These are phyloP conservation scores for Nysson spinosus DNA, from an alignment of 2,888 invertebrate genomes.

Conservation along the genomic window DNA sequence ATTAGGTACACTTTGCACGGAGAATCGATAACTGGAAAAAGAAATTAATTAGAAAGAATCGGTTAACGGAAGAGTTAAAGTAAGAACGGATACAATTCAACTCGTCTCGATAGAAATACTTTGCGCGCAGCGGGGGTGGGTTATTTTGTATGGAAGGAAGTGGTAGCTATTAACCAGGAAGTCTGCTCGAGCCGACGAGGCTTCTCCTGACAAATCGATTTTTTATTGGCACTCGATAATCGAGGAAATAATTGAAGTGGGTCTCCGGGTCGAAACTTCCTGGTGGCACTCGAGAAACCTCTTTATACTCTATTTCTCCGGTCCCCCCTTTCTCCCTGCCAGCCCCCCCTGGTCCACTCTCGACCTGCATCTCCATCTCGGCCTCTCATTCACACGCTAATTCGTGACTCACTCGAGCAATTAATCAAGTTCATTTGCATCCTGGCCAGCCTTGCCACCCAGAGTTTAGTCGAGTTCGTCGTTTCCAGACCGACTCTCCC, in stretches of 20 bases:
- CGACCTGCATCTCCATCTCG: conserved; percentile 23
- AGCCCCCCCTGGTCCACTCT: conserved; percentile 10
- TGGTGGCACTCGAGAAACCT: conserved; percentile 27
- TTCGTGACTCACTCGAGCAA: conserved; percentile 66
- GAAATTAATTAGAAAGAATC: too few species aligned
- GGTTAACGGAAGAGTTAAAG: too few species aligned
- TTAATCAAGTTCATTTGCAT: conserved; percentile 68
- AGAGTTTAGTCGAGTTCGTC: conserved; percentile 51
- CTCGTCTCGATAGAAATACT: too few species aligned
- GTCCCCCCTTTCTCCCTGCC: conserved; percentile 7
- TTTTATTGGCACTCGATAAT: conserved; percentile 54
- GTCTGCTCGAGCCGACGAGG: conserved; percentile 33
- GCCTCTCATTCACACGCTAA: conserved; percentile 55
- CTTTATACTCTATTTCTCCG: conserved; percentile 11
- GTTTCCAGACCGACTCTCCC: conserved; percentile 31
- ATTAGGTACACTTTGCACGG: too few species aligned
- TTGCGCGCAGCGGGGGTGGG: too few species aligned
- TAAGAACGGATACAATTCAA: too few species aligned
- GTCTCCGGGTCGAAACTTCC: conserved; percentile 46
- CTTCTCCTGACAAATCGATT: conserved; percentile 39
- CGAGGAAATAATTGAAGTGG: conserved; percentile 36
- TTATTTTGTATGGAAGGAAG: too few species aligned
- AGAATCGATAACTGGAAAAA: too few species aligned
- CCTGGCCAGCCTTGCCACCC: conserved; percentile 24
- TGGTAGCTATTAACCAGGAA: conserved; percentile 36